Evolutionary conservation across 2,113 vertebrate species (phyloP), one percentile per base, ranked within the genome.

Genomic region (Phodopus roborovskii): DNA sequence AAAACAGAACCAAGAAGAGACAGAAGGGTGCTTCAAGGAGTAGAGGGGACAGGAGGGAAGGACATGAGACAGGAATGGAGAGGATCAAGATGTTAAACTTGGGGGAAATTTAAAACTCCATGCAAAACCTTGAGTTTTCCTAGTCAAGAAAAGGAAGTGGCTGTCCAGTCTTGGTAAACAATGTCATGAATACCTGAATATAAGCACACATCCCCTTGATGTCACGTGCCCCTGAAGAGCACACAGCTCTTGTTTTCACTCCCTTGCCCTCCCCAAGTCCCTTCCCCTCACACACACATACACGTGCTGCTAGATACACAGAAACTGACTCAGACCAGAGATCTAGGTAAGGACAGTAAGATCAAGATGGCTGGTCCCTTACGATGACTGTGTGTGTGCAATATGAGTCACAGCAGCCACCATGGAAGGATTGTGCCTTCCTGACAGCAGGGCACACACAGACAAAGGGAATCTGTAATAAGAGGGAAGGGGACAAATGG

Each of bases 181-280:
- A 10, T 1, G 50, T 30, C 9, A 1, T 4, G 3, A 22, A 24
- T 1, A 30, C 3, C 4, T 9, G 6, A 16, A 71, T 53, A 11
- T n/a, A 45, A 53, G 22, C 7, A 13, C 30, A 45, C 2, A 15
- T 3, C 45, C 36, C 58, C n/a, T 45, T 33, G 22, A 12, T 1
- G 73, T 15, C 88, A 15, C 36, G 3, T 36, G 39, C 1, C 16
- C 36, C 4, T 0, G 53, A 36, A 7, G 1, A 36, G 15, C 42
- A 2, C 1, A 2, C 5, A 0, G 45, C 9, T 48, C 79, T 15
- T 2, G 7, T 2, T 9, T 2, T 16, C 56, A 8, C 7, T 33
- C 81, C 7, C 0, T 1, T 8, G 8, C 42, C 39, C 48, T 33
- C n/a, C 39, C 7, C 12, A 10, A 0, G 0, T 45, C 30, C 36